Conservation (phyloP, 1,140 invertebrate genomes). For the Drosophila santomea region DNA sequence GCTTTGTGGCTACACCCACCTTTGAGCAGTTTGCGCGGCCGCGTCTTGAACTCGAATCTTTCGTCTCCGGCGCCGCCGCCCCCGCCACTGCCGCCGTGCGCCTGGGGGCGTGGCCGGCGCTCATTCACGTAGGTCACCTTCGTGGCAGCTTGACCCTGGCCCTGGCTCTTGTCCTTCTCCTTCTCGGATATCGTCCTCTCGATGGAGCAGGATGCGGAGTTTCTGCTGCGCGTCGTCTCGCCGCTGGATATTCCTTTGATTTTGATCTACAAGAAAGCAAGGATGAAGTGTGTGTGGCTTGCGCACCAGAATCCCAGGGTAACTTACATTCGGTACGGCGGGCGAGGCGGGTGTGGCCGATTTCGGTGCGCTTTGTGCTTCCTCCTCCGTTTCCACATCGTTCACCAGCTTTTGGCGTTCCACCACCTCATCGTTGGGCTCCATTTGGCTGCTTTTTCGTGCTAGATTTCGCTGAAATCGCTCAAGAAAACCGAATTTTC, state of each 20-base stretch:
- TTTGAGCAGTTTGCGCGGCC: constrained; percentile 82
- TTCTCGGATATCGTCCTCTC: constrained; percentile 80
- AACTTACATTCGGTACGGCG: constrained; percentile 83
- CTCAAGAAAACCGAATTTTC: constrained; percentile 15
- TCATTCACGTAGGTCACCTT: constrained; percentile 87
- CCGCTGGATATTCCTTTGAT: constrained; percentile 82
- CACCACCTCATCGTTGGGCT: constrained; percentile 83
- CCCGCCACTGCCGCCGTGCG: constrained; percentile 23
- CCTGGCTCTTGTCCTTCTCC: constrained; percentile 50
- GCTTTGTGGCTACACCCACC: constrained; percentile 43
- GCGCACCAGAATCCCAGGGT: background rate
- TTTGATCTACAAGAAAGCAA: constrained; percentile 53
- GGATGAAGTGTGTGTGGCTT: background rate
- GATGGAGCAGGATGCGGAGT: constrained; percentile 80
- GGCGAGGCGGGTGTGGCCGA: constrained; percentile 79
- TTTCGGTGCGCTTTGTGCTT: constrained; percentile 72
- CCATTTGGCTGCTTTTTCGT: constrained; percentile 51
- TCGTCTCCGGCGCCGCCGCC: constrained; percentile 57
- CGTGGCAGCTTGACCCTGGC: constrained; percentile 72
- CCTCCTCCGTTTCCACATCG: constrained; percentile 79
- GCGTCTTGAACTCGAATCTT: constrained; percentile 79
- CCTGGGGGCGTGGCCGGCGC: constrained; percentile 85
- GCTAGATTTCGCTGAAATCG: constrained; percentile 25
- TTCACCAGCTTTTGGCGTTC: constrained; percentile 82
- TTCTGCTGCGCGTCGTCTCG: constrained; percentile 79